Evolutionary conservation across 2,888 invertebrate species (phyloP), one percentile per base, ranked within the genome.

Genomic region (Slavum lentiscoides): DNA sequence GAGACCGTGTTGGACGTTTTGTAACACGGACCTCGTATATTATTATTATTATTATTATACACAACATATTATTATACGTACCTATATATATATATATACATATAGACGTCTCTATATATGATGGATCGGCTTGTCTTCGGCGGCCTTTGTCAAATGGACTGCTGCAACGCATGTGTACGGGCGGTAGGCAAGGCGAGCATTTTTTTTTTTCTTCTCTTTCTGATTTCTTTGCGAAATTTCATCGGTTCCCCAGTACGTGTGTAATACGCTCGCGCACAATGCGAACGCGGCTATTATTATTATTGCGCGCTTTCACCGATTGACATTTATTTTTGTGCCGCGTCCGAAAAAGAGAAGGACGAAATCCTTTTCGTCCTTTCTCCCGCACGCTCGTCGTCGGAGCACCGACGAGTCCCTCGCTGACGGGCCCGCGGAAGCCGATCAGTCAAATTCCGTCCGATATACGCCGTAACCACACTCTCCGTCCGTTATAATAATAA

Each of bases 91-190:
- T 5, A 49, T 17, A 19, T 19, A 43, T n/a, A 39, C 30, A 53
- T 62, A 23, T 53, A 80, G 58, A 80, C 72, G 80, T 72, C 64
- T 80, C 59, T 66, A 69, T 72, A 39, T 68, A 80, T 80, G 80
- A 80, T 80, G 72, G 80, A 80, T 80, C 70, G 80, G 64, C 55
- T 53, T 72, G 80, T 80, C 58, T 72, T 80, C 80, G 64, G 67
- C 43, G 49, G 64, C 80, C 58, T 80, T 80, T 80, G 80, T 80
- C 72, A 72, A 80, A 72, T 80, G 55, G 69, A 53, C 37, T 55
- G 23, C 59, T 7, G 39, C 21, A 23, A 15, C 7, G 43, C n/a
- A 9, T 4, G 43, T 6, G 19, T 69, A 30, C 13, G n/a, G n/a
- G n/a, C n/a, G 39, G 39, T 3, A 3, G 39, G 30, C 53, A 21